Conservation (phyloP, 2,797 vertebrate genomes). For the Artibeus lituratus region DNA sequence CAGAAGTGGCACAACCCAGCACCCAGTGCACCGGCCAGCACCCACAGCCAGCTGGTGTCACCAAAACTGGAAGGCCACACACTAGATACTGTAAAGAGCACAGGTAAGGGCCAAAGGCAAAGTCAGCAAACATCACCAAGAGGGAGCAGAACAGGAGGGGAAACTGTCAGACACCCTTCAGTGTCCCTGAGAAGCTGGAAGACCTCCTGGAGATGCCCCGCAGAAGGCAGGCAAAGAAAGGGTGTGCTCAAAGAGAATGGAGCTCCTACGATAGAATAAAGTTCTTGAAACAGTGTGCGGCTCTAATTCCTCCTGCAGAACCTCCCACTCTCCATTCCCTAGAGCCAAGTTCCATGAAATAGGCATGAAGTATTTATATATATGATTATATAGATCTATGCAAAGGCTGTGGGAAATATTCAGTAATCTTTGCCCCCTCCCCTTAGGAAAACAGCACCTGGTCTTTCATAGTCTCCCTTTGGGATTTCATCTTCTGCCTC, state of each 20-base stretch:
- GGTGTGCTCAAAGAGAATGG: background rate
- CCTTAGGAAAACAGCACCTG: background rate
- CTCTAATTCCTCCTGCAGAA: background rate
- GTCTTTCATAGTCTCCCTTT: background rate
- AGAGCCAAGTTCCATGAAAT: background rate
- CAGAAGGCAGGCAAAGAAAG: background rate
- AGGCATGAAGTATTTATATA: background rate
- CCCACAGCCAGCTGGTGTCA: background rate
- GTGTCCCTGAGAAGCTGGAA: background rate
- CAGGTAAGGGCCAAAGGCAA: background rate
- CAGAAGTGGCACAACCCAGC: background rate
- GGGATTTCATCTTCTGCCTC: background rate
- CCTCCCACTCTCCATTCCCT: background rate
- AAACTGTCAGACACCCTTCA: background rate
- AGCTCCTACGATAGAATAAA: background rate
- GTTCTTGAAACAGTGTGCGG: background rate
- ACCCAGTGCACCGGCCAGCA: background rate
- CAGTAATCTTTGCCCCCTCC: background rate
- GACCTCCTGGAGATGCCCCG: background rate
- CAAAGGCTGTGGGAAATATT: background rate
- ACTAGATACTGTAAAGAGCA: background rate
- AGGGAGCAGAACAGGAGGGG: background rate
- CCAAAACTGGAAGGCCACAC: background rate
- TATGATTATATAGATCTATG: background rate
- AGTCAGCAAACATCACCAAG: background rate